phyloP scores from a whole-genome alignment of 2,797 vertebrate genomes.

The Mus spretus region DNA sequence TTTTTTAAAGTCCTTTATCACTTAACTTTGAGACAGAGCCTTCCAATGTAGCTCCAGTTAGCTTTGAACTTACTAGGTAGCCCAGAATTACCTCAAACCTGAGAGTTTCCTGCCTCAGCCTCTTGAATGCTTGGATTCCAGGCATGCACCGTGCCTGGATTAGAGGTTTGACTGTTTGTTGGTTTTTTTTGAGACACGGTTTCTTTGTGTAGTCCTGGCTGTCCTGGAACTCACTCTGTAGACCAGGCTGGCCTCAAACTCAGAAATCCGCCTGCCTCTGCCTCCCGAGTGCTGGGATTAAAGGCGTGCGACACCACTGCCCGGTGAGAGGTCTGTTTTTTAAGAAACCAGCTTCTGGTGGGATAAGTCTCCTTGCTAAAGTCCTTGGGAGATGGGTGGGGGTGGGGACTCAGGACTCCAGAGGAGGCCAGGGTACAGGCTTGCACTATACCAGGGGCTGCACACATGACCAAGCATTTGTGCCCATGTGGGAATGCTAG shows the following conservation, averaged over 20 bases:
- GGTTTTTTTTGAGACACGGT: no score
- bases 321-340: background rate
- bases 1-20: background rate
- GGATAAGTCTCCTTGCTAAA: background rate
- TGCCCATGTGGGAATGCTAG: background rate
- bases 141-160: no score
- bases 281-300: no score
- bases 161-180: background rate
- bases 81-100: background rate
- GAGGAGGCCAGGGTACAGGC: background rate
- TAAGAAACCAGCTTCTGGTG: background rate
- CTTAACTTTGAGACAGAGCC: background rate
- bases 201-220: no score
- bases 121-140: no score
- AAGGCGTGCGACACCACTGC: no score
- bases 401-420: background rate
- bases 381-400: background rate
- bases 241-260: no score
- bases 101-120: background rate
- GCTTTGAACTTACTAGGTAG: background rate
- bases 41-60: background rate
- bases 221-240: no score
- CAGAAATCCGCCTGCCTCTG: no score
- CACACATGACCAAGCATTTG: background rate
- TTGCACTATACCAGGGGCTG: fast-evolving